Evolutionary conservation across 2,797 vertebrate genomes (phyloP), one percentile per base, ranked within the genome.

Genomic region (Gymnothorax reevesii): DNA sequence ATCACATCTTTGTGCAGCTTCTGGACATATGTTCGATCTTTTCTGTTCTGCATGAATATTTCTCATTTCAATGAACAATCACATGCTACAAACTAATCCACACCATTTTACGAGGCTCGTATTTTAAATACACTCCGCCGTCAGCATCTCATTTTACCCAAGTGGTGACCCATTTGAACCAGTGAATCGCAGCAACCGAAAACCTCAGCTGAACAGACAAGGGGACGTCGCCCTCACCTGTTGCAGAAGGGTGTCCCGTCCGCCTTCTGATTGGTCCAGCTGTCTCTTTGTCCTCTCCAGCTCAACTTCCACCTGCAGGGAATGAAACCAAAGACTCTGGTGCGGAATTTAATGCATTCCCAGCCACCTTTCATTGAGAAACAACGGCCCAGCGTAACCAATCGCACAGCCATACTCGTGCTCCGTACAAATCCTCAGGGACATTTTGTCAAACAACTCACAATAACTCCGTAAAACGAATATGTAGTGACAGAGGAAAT

Each of bases 191-290:
- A 71, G 27, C 12, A 17, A 4, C 75, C 22, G 54, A 71, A 54
- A 79, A 17, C 49, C 42, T 52, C 75, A 25, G 17, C 33, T 6
- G 17, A 57, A 15, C 84, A 59, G 22, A 17, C 17, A 7, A 42
- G 7, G 12, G 20, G 7, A 54, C 25, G 17, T 0, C 1, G 42
- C 13, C 55, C 57, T 25, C 93, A 99, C 98, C 97, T 99, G 97
- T 88, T 94, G 95, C 88, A 95, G 90, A 85, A 99, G 97, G 84
- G 94, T 91, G 90, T 97, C 96, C 94, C 96, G 96, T 91, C 92
- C 96, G 77, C 94, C 94, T 94, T 99, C 98, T 3, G 97, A 97
- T 89, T 97, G 96, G 86, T 95, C 94, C 88, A 98, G 86, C 69
- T 94, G 94, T 89, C 94, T 96, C 87, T 88, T 94, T 4, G 95